phyloP scores from a whole-genome alignment of 1,140 invertebrate species.

The Tribolium madens region DNA sequence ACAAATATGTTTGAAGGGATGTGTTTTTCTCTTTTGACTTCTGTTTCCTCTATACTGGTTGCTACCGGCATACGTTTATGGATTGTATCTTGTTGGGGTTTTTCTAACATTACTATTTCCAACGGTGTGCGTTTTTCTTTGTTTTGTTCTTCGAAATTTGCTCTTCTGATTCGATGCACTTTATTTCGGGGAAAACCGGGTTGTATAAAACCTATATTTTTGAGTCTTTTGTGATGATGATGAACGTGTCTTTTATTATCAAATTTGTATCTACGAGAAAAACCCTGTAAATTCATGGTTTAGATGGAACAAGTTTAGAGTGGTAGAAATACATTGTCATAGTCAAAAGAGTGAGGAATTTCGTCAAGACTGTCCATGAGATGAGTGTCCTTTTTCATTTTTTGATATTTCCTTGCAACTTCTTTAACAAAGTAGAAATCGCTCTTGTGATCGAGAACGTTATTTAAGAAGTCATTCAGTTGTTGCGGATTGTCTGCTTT shows the following conservation, averaged over 20 bases:
- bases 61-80: not conserved
- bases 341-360: not conserved
- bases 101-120: not conserved
- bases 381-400: slow-evolving; percentile 38
- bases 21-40: not conserved
- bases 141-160: not conserved
- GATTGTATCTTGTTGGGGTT: not conserved
- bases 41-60: not conserved
- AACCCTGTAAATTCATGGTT: not conserved
- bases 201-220: not conserved
- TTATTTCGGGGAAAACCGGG: not conserved
- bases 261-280: not conserved
- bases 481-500: slow-evolving; percentile 53
- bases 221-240: not conserved
- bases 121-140: not conserved
- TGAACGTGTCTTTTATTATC: not conserved
- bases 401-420: slow-evolving; percentile 45
- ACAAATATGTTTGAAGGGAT: not conserved
- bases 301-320: not conserved
- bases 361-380: not conserved
- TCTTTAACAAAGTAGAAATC: slow-evolving; percentile 54
- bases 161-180: not conserved
- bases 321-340: not conserved
- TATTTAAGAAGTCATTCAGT: slow-evolving; percentile 55
- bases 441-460: slow-evolving; percentile 55